These are phyloP conservation scores for Carollia perspicillata DNA, from an alignment of 2,113 vertebrate genomes.

Conservation along the genomic window DNA sequence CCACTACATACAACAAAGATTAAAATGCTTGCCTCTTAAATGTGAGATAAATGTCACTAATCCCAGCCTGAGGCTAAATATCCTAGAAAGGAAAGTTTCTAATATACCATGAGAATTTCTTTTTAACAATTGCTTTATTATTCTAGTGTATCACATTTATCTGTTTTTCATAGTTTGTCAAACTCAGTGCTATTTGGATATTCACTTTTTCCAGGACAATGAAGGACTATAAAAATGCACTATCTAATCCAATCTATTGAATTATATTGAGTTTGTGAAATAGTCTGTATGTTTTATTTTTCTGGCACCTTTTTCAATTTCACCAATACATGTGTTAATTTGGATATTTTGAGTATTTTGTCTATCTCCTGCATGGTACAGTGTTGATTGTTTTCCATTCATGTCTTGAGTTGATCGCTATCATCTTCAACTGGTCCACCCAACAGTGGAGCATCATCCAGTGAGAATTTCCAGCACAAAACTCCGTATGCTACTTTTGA, in stretches of 20 bases:
- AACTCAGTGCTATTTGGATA: not conserved
- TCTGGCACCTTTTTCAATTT: no score
- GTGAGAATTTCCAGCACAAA: no score
- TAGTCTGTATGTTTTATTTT: no score
- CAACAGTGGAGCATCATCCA: no score
- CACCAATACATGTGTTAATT: no score
- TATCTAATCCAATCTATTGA: not conserved
- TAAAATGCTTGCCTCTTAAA: not conserved
- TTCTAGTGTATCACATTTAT: not conserved
- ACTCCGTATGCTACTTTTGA: no score
- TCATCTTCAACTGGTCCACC: no score
- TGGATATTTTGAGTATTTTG: no score
- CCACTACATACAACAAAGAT: not conserved
- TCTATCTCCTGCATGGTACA: no score
- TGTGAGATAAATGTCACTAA: not conserved
- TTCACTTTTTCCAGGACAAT: not conserved
- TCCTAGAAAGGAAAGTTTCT: not conserved
- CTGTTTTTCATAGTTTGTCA: not conserved
- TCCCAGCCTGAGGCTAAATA: not conserved
- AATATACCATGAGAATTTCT: not conserved
- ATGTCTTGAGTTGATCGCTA: no score
- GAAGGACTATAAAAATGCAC: not conserved
- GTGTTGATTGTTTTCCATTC: no score
- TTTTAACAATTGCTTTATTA: not conserved
- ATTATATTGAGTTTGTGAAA: not conserved